phyloP scores from a whole-genome alignment of 1,140 invertebrate species.

The Micrasema minimum region DNA sequence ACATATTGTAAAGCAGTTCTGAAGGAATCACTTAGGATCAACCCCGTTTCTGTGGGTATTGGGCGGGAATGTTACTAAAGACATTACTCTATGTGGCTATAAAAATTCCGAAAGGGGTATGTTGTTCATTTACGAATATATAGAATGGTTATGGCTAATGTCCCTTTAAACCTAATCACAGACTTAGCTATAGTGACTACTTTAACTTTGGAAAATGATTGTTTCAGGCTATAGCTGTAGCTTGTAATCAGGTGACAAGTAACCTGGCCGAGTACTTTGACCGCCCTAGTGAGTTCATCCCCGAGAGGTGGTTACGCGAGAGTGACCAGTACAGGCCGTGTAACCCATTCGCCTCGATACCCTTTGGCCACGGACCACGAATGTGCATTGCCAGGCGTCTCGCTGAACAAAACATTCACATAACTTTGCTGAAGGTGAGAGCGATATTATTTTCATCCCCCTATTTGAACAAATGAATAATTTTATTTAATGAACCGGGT shows the following conservation, averaged over 20 bases:
- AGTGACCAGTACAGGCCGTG: constrained; percentile 59
- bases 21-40: constrained; percentile 86
- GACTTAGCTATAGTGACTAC: too few relatives aligned
- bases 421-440: constrained; percentile 80
- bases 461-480: too few relatives aligned
- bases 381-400: constrained; percentile 88
- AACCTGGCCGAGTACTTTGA: constrained; percentile 77
- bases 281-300: constrained; percentile 75
- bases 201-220: neutral
- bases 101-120: constrained; percentile 86
- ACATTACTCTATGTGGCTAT: constrained; percentile 84
- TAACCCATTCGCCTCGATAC: constrained; percentile 83
- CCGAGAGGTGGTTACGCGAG: constrained; percentile 80
- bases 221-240: constrained; percentile 85
- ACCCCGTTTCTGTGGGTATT: constrained; percentile 84
- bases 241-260: constrained; percentile 86
- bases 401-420: constrained; percentile 88
- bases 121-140: too few relatives aligned
- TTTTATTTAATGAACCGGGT: too few relatives aligned
- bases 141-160: too few relatives aligned
- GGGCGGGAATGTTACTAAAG: constrained; percentile 83
- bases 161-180: too few relatives aligned
- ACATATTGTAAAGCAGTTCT: constrained; percentile 81
- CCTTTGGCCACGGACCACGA: constrained; percentile 90
- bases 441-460: too few relatives aligned